Evolutionary conservation across 2,113 vertebrate species (phyloP).

Genomic region (Brachypteracias leptosomus): DNA sequence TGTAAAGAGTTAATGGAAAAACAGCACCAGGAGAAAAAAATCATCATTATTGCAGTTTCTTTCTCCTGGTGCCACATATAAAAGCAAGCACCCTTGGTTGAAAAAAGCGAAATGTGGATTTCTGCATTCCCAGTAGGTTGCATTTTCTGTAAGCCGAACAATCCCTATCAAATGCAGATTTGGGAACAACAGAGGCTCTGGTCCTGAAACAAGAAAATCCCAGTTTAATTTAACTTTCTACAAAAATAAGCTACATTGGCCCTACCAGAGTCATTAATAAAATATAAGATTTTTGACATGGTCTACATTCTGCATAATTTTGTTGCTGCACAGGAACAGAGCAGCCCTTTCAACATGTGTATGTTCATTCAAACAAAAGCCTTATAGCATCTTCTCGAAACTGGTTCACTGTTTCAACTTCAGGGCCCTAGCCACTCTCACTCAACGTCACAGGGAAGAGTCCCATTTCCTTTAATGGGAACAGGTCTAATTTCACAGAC

Average conservation of each 20-base stretch:
- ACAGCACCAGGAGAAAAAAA: background rate
- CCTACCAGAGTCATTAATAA: background rate
- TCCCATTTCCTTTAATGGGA: background rate
- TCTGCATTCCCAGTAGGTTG: background rate
- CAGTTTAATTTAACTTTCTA: background rate
- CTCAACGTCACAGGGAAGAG: background rate
- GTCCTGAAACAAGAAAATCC: background rate
- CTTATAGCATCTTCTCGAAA: background rate
- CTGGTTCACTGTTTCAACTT: background rate
- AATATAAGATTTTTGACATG: background rate
- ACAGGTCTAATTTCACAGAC: background rate
- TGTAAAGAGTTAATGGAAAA: background rate
- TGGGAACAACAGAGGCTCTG: background rate
- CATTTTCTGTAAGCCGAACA: background rate
- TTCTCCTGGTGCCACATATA: background rate
- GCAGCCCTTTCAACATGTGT: background rate
- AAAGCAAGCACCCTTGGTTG: background rate
- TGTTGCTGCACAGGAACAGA: background rate
- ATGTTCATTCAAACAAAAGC: background rate
- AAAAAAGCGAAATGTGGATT: background rate
- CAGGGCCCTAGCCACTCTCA: background rate
- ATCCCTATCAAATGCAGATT: background rate
- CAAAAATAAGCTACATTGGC: background rate
- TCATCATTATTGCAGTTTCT: fast-evolving
- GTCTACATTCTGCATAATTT: background rate